Evolutionary conservation across 2,888 invertebrate genomes (phyloP), one percentile per base, ranked within the genome.

Genomic region (Carterocephalus palaemon): DNA sequence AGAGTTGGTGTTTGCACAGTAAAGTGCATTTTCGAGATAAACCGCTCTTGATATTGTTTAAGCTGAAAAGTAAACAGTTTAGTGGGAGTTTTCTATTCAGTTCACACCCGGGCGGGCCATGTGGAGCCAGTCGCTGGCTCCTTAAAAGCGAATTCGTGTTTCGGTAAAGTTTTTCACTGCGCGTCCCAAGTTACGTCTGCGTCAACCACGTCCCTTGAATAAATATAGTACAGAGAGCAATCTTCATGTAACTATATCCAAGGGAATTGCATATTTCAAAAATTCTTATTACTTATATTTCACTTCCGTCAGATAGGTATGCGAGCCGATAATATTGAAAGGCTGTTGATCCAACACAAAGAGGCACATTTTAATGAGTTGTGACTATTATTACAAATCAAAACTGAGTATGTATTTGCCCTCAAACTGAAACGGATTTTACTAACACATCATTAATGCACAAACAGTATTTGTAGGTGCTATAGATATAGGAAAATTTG

Each of bases 71-170:
- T 64, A 66, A 69, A 67, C 59, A 57, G 57, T 57, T 49, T 22
- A 53, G 54, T 46, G 43, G 38, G 48, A 46, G 47, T 53, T 51
- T 46, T 48, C 53, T 55, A 57, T 55, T 55, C 48, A 53, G 49
- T 49, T 48, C 39, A 47, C 49, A 46, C 46, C 46, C 41, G 43
- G 36, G 33, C 51, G 47, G 48, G 48, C 45, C 46, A 42, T 39
- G 47, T 37, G 51, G 49, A 48, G n/a, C n/a, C n/a, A n/a, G n/a
- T 47, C 49, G 48, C 47, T 53, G 57, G 54, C 62, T 58, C 52
- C 56, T 66, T 79, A 74, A 79, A 77, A 78, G 80, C 73, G 64
- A 74, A 76, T 70, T 68, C 77, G 59, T 79, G 78, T 77, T 60
- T 59, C 31, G 17, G 53, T 63, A 64, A 67, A 77, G 73, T 66